A percentile compares a stretch with the other conserved stretches of the same genome.
Evolutionary conservation across 2,888 invertebrate species (phyloP).

Genomic region (Synanthedon formicaeformis): DNA sequence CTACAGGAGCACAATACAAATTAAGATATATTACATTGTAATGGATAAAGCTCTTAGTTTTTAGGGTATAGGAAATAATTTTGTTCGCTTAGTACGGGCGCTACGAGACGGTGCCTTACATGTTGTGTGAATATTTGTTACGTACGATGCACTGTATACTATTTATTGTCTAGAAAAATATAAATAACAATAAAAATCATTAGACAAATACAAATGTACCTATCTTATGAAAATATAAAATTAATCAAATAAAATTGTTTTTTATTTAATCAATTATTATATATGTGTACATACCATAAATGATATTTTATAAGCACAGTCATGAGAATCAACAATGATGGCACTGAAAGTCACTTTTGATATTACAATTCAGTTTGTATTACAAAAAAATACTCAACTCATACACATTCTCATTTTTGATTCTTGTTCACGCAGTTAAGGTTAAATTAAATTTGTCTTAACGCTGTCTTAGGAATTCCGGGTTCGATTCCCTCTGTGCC

Average conservation of each 20-base stretch:
- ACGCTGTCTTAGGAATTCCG: no score
- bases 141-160: constrained; percentile 40
- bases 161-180: constrained; percentile 50
- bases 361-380: no score
- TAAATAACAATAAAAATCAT: constrained; percentile 25
- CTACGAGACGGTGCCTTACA: neutral
- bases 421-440: no score
- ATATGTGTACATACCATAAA: no score
- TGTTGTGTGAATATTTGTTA: constrained; percentile 44
- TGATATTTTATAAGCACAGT: neutral
- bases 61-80: neutral
- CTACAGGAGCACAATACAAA: constrained; percentile 4
- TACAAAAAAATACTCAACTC: no score
- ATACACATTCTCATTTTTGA: no score
- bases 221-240: constrained; percentile 20
- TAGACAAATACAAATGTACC: constrained; percentile 23
- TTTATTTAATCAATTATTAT: constrained; percentile 6
- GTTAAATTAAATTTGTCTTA: no score
- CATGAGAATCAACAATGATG: no score
- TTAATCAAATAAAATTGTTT: constrained; percentile 10
- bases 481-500: no score
- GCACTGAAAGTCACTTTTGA: no score
- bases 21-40: neutral
- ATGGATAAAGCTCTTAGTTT: neutral
- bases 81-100: constrained; percentile 6